phyloP scores from a whole-genome alignment of 2,113 vertebrate genomes.

The Mormyrus iriodes region DNA sequence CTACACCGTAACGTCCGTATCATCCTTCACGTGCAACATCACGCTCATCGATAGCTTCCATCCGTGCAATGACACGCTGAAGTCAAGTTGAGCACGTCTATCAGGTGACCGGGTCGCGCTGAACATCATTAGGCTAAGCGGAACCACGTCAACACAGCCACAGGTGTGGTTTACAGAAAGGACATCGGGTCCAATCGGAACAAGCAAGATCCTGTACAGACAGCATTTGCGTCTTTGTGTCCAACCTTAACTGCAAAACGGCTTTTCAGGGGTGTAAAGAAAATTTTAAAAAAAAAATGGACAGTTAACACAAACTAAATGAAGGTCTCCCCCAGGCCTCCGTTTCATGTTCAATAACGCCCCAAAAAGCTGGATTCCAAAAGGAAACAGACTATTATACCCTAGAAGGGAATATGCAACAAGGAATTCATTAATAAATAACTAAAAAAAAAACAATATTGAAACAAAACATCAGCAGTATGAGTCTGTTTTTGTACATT shows the following conservation, averaged over 20 bases:
- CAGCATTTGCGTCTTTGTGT: background rate
- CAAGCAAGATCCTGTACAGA: background rate
- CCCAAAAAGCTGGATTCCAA: slow-evolving; percentile 45
- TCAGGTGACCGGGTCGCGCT: slow-evolving; percentile 23
- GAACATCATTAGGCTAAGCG: slow-evolving; percentile 13
- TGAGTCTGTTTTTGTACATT: slow-evolving; percentile 7
- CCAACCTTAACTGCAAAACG: background rate
- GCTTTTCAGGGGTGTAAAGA: background rate
- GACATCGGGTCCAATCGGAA: background rate
- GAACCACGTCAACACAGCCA: slow-evolving; percentile 10
- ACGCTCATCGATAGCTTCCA: background rate
- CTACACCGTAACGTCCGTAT: background rate
- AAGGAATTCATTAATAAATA: slow-evolving; percentile 40
- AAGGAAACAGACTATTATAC: background rate
- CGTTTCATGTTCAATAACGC: slow-evolving; percentile 29
- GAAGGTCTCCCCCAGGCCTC: slow-evolving; percentile 21
- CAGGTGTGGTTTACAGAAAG: slow-evolving; percentile 29
- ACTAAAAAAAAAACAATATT: slow-evolving; percentile 14
- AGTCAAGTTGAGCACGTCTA: slow-evolving; percentile 21
- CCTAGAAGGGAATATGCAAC: slow-evolving; percentile 13
- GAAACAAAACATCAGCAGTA: slow-evolving; percentile 19
- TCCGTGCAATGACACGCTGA: background rate
- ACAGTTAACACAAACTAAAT: slow-evolving; percentile 55
- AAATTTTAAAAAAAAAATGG: slow-evolving; percentile 21
- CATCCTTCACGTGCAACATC: slow-evolving; percentile 31